These are phyloP conservation scores for Athripsodes cinereus DNA, from an alignment of 2,888 invertebrate species.

Conservation along the genomic window DNA sequence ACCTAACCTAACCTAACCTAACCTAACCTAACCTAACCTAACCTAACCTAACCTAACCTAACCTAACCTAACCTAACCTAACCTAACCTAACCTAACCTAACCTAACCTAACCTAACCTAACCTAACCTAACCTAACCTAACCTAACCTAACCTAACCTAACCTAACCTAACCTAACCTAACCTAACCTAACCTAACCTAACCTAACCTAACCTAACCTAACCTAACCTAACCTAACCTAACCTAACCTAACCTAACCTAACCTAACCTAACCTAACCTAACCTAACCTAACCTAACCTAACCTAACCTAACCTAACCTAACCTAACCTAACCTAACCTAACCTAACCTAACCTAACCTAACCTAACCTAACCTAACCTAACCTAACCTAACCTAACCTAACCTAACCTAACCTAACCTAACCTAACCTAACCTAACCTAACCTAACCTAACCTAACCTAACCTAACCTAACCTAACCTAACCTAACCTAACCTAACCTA, in stretches of 20 bases:
- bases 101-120: constrained; percentile 2
- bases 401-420: constrained; percentile 2
- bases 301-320: constrained; percentile 2
- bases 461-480: constrained; percentile 2
- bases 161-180: constrained; percentile 2
- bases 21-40: constrained; percentile 2
- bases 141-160: constrained; percentile 2
- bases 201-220: constrained; percentile 2
- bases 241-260: constrained; percentile 2
- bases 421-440: constrained; percentile 2
- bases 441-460: constrained; percentile 2
- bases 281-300: constrained; percentile 2
- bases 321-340: constrained; percentile 2
- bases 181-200: constrained; percentile 2
- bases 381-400: constrained; percentile 2
- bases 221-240: constrained; percentile 2
- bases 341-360: constrained; percentile 2
- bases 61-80: constrained; percentile 2
- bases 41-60: constrained; percentile 2
- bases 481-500: constrained; percentile 2
- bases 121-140: constrained; percentile 2
- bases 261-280: constrained; percentile 2
- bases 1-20: constrained; percentile 2
- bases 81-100: constrained; percentile 2
- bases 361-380: constrained; percentile 2